Evolutionary conservation across 1,140 invertebrate genomes (phyloP), one percentile per base, ranked within the genome.

Genomic region (Gonioctena quinquepunctata): DNA sequence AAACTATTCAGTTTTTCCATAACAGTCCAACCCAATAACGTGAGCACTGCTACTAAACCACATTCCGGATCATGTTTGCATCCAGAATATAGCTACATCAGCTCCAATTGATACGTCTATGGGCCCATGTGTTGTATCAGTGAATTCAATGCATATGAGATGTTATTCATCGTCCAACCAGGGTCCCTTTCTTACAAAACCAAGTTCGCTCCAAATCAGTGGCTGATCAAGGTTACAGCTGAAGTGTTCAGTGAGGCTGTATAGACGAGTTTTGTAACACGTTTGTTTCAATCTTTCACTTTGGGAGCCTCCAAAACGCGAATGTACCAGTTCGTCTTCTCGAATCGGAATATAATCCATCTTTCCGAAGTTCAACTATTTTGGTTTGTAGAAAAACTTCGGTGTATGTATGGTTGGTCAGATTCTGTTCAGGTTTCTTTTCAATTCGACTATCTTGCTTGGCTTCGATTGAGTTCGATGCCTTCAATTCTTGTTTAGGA

Each of bases 21-120:
- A 4, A 83, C 16, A 6, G 75, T 79, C 80, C 79, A 84, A 2
- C 79, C 80, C 4, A 83, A 64, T n/a, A 64, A 27, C 1, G 80
- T 82, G 64, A 84, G 76, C 2, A 80, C 18, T 13, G 76, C 78
- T 19, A 77, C 71, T 6, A 83, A 62, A 1, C 80, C 80, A 62
- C 75, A 77, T 11, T 56, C 7, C 16, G 83, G 67, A 13, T 75
- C 19, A 49, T 69, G 28, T 7, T 57, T 70, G 6, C 67, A 54
- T 16, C 78, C 81, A 0, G 80, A 81, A 5, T 77, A 56, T 6
- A 82, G 57, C 75, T n/a, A 82, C 56, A 67, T 83, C 78, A 11
- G 78, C 70, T 2, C 75, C 80, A 23, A 80, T 80, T 33, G 63
- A 19, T 23, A 62, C 8, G 8, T 59, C 62, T 11, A 70, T 66